Evolutionary conservation across 2,797 vertebrate genomes (phyloP).

Genomic region (Nyctalus aviator): DNA sequence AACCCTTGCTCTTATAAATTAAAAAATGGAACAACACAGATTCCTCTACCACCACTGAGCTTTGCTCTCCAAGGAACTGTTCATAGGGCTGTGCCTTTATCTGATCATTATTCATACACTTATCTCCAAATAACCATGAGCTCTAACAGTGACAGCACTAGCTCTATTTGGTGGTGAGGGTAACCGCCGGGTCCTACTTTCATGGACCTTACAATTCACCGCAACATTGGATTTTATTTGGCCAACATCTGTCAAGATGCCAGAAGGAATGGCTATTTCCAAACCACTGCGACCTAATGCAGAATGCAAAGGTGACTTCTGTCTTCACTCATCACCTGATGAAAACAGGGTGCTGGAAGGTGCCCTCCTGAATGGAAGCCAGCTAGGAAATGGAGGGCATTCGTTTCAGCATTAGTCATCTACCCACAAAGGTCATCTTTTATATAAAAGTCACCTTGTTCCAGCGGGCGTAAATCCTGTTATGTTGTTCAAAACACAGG

Average conservation of each 20-base stretch:
- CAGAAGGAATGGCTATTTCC: background rate
- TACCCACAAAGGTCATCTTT: background rate
- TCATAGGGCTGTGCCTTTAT: background rate
- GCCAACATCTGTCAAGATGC: background rate
- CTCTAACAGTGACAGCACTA: background rate
- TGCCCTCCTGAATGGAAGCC: background rate
- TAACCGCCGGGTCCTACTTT: background rate
- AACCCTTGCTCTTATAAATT: background rate
- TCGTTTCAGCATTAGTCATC: background rate
- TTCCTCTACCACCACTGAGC: background rate
- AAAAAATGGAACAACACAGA: background rate
- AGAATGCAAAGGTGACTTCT: background rate
- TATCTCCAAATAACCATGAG: background rate
- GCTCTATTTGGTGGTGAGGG: accelerated
- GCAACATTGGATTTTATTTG: background rate
- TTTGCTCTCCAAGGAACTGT: background rate
- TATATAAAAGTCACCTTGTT: background rate
- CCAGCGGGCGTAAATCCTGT: background rate
- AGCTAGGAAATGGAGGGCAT: background rate
- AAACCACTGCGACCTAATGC: background rate
- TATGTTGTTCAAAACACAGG: background rate
- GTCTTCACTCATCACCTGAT: background rate
- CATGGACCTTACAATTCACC: background rate
- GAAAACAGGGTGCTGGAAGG: background rate
- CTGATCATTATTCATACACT: background rate